These are phyloP conservation scores for Urocitellus parryii DNA, from an alignment of 2,113 vertebrate genomes.

Conservation along the genomic window DNA sequence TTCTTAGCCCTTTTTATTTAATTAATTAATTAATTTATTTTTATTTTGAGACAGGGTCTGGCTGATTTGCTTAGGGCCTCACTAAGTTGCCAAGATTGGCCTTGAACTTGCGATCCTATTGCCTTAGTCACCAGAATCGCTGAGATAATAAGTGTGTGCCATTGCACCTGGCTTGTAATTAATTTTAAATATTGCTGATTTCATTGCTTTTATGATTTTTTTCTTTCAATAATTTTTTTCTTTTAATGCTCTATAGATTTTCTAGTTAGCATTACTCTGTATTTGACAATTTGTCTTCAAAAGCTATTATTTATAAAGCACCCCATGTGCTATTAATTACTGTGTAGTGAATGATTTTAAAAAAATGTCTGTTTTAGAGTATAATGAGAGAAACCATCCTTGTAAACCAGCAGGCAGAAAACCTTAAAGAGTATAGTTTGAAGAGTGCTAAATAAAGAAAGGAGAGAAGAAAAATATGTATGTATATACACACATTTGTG, in stretches of 20 bases:
- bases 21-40: too few relatives aligned
- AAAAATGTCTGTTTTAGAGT: constrained; percentile 49
- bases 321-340: constrained; percentile 11
- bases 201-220: constrained; percentile 40
- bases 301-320: constrained; percentile 58
- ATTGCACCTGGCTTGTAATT: not conserved
- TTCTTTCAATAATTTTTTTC: not conserved
- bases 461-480: constrained; percentile 19
- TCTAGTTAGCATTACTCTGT: constrained; percentile 32
- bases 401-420: not conserved
- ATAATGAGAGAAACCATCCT: constrained; percentile 24
- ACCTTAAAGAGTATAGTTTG: constrained; percentile 16
- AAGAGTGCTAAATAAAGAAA: constrained; percentile 27
- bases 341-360: not conserved
- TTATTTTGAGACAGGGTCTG: too few relatives aligned
- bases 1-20: too few relatives aligned
- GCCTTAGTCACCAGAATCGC: too few relatives aligned
- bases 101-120: too few relatives aligned
- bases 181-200: constrained; percentile 46
- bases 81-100: too few relatives aligned
- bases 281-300: constrained; percentile 60
- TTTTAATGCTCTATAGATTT: constrained; percentile 38
- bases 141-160: too few relatives aligned
- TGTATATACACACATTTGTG: not conserved
- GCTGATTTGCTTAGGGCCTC: too few relatives aligned